phyloP scores from a whole-genome alignment of 2,888 invertebrate genomes.

The Philhelius pedissequus region DNA sequence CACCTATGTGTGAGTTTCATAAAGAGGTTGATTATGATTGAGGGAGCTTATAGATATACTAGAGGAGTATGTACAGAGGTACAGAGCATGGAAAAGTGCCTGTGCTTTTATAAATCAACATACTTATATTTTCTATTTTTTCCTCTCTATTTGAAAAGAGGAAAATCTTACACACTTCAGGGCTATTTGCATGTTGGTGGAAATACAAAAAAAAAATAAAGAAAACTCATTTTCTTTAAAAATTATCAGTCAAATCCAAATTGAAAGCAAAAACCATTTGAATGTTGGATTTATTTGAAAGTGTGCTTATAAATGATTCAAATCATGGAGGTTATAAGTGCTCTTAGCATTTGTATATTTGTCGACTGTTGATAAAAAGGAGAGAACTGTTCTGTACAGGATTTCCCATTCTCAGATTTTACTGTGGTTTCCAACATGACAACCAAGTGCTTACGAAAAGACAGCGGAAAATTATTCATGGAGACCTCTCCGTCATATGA shows the following conservation, averaged over 20 bases:
- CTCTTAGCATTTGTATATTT: not conserved
- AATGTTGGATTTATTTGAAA: not conserved
- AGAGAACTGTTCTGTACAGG: too few relatives aligned
- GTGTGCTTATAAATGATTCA: not conserved
- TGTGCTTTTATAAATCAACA: conserved; percentile 10
- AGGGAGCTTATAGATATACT: conserved; percentile 23
- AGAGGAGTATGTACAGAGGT: too few relatives aligned
- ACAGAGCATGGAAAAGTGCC: not conserved
- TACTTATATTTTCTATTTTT: not conserved
- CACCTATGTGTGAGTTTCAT: conserved; percentile 34
- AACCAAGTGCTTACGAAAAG: too few relatives aligned
- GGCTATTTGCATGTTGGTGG: not conserved
- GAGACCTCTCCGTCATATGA: too few relatives aligned
- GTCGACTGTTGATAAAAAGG: too few relatives aligned
- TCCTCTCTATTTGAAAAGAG: not conserved
- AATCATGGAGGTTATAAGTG: not conserved
- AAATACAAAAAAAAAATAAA: not conserved
- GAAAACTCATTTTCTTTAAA: not conserved
- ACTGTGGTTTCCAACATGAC: too few relatives aligned
- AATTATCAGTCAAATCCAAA: conserved; percentile 16
- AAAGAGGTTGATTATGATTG: conserved; percentile 48
- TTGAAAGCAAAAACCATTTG: not conserved
- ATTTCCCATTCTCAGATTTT: too few relatives aligned
- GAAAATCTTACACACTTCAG: not conserved
- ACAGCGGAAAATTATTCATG: too few relatives aligned